Evolutionary conservation across 2,888 invertebrate species (phyloP), one percentile per base, ranked within the genome.

Genomic region (Drosophila kanekoi): DNA sequence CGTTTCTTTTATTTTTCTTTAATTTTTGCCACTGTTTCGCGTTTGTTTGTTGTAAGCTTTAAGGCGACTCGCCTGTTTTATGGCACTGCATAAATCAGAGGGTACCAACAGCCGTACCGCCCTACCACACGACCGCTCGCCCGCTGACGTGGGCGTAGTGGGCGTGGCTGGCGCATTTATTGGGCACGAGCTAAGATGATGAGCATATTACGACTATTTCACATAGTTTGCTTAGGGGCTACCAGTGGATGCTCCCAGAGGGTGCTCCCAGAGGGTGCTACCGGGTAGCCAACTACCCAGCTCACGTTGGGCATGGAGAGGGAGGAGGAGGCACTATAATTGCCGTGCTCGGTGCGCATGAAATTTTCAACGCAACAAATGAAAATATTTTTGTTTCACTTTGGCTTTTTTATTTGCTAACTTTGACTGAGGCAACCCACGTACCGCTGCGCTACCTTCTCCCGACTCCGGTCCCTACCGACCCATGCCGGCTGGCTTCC

Each of bases 301-400:
- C n/a, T n/a, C n/a, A n/a, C n/a, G n/a, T n/a, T n/a, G n/a, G n/a
- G n/a, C n/a, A n/a, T n/a, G n/a, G n/a, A n/a, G n/a, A n/a, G n/a
- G n/a, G n/a, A n/a, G n/a, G 14, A 18, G 40, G 56, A 69, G 65
- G n/a, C 63, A 45, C 66, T 64, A 81, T 87, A 87, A 87, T 82
- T 82, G 84, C 84, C 81, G 49, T 62, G 67, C 70, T 71, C 68
- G 70, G 47, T 61, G 67, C 73, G 41, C 86, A 87, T 84, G 72
- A 85, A 84, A 87, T 73, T 84, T 84, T 85, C 75, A 84, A 72
- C 79, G 81, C 84, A 72, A 84, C 83, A 81, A 81, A 81, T 86
- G 83, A 81, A 81, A 81, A 77, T 62, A 44, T 66, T 83, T 61
- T 56, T 64, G 57, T 48, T 49, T 62, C 48, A 43, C 13, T 18